These are phyloP conservation scores for Sitodiplosis mosellana DNA, from an alignment of 1,140 invertebrate genomes.

Conservation along the genomic window DNA sequence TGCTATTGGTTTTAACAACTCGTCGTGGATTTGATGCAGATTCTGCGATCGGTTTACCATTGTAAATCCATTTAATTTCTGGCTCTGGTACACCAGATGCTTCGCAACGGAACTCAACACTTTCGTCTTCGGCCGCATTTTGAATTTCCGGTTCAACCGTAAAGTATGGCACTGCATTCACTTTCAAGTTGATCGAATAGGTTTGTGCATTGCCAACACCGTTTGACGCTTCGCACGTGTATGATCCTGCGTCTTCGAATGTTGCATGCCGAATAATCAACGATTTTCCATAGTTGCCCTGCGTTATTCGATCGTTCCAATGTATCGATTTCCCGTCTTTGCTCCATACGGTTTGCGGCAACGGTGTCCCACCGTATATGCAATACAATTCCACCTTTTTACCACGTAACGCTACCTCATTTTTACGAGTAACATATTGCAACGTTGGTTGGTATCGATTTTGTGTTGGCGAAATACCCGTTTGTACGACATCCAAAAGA, in stretches of 20 bases:
- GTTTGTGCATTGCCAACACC: conserved; percentile 68
- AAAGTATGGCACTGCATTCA: conserved; percentile 81
- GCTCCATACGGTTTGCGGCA: conserved; percentile 68
- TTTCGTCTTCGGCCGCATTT: conserved; percentile 81
- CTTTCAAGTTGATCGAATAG: conserved; percentile 63
- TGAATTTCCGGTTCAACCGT: conserved; percentile 74
- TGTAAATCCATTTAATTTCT: conserved; percentile 89
- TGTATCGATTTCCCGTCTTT: conserved; percentile 51
- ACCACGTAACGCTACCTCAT: conserved; percentile 65
- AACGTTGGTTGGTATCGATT: conserved; percentile 56
- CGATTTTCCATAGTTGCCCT: conserved; percentile 84
- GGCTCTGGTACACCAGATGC: conserved; percentile 79
- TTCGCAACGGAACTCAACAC: conserved; percentile 66
- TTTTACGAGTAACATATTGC: conserved; percentile 72
- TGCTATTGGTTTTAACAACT: conserved; percentile 44
- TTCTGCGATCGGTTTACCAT: conserved; percentile 73
- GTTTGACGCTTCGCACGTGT: conserved; percentile 82
- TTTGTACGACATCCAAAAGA: conserved; percentile 54
- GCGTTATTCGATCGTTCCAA: conserved; percentile 54
- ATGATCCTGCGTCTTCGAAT: conserved; percentile 70
- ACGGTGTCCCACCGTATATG: conserved; percentile 75
- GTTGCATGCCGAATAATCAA: conserved; percentile 68
- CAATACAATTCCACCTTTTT: conserved; percentile 68
- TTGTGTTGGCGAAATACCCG: conserved; percentile 50
- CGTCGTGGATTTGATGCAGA: conserved; percentile 54